A percentile compares a stretch with the other conserved stretches of the same genome.
Conservation (phyloP, 2,113 vertebrate species). For the Monopterus albus region DNA sequence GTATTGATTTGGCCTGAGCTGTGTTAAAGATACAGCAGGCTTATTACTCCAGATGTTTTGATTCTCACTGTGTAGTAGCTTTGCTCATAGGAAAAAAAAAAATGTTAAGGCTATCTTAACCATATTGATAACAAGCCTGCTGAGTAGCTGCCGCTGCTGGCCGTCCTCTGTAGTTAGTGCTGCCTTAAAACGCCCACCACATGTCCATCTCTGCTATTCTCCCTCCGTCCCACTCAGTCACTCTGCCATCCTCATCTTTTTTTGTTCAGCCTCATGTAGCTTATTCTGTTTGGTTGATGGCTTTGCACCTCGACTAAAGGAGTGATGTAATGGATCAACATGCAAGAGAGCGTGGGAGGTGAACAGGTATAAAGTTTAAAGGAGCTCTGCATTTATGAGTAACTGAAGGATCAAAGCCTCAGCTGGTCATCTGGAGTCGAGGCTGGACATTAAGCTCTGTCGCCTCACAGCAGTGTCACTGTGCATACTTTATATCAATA, state of each 20-base stretch:
- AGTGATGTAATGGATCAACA: background rate
- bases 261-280: slow-evolving; percentile 8
- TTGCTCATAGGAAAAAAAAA: slow-evolving; percentile 22
- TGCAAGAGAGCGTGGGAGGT: slow-evolving; percentile 2
- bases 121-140: slow-evolving; percentile 58
- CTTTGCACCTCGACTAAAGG: slow-evolving; percentile 14
- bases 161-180: slow-evolving; percentile 42
- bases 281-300: slow-evolving; percentile 31
- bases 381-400: slow-evolving; percentile 1
- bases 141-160: slow-evolving; percentile 49
- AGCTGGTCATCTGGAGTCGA: slow-evolving; percentile 21
- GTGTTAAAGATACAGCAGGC: slow-evolving; percentile 53
- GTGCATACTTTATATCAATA: slow-evolving; percentile 4
- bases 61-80: slow-evolving; percentile 39
- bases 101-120: slow-evolving; percentile 23
- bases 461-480: slow-evolving; percentile 6
- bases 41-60: slow-evolving; percentile 59
- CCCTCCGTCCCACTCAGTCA: slow-evolving; percentile 17
- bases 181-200: slow-evolving; percentile 55
- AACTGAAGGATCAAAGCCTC: slow-evolving; percentile 49
- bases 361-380: slow-evolving; percentile 33
- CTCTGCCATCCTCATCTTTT: slow-evolving; percentile 23
- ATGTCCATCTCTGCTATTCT: slow-evolving; percentile 35
- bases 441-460: slow-evolving; percentile 26
- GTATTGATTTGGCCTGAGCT: slow-evolving; percentile 56